Base-by-base conservation (phyloP, 2,797 vertebrate species). In the Protonibea diacanthus region DNA sequence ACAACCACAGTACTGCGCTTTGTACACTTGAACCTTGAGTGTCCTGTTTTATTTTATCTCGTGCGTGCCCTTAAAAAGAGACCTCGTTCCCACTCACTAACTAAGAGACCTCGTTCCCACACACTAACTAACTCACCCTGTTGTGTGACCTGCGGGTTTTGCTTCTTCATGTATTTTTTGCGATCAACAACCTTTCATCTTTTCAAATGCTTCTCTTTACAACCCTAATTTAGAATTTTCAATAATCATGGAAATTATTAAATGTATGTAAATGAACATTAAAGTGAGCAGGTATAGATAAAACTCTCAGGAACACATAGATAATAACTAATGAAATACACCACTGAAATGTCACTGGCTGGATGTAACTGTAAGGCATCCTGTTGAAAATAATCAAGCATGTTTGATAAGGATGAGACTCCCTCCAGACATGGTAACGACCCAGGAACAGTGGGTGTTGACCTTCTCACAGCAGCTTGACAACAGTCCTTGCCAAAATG, bases 391-490 rank as follows among this genome's bases (percentile, higher is more conserved):
- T 65, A 60, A 63, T 48, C n/a, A 69, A 38, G 6, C 15, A 5
- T 66, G 66, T 74, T 73, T 78, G 74, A 84, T 61, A 78, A 83
- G 75, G 61, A 70, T 15, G 13, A 75, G 75, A 81, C 40, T 72
- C 53, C 11, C 60, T 81, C 75, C 78, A 82, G 61, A 77, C n/a
- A 4, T 12, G 25, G 47, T 33, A 20, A 18, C 61, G 33, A 44
- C 60, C 68, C 60, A 42, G 72, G 29, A 81, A 65, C 69, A 76
- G 71, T 51, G 58, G 57, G 65, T 80, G 66, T 55, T 25, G 20
- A 82, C 61, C 68, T 69, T 76, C 69, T 63, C 71, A 44, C 73
- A 86, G 68, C 76, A 68, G 61, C 82, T 33, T n/a, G 52, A 71
- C 55, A 51, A 4, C 55, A 38, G 20, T 21, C 20, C 29, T 55